Evolutionary conservation across 1,140 invertebrate genomes (phyloP), one percentile per base, ranked within the genome.

Genomic region (Drosophila chauvacae): DNA sequence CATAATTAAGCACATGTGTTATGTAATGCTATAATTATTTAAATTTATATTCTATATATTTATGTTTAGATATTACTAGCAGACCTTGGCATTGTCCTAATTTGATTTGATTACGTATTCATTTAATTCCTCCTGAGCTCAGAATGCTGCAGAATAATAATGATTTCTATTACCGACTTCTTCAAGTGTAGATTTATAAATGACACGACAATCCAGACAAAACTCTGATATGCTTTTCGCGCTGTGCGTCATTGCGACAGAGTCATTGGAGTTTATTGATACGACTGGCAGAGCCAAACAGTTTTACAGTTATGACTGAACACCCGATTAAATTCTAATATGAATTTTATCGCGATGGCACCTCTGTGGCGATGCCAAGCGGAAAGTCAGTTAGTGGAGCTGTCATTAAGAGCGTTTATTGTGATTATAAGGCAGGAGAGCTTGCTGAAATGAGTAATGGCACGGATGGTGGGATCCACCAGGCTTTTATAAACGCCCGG

Each of bases 241-340:
- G 1, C 33, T 39, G 42, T 71, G 44, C 45, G 47, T 59, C 30
- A 72, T 50, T 30, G 42, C 9, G 69, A 72, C 37, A 72, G 69
- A 71, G 69, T 50, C 80, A 79, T 82, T 78, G 70, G 78, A 56
- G 63, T 88, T 84, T 88, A 84, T 84, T 66, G 83, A 82, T 69
- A 77, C 70, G 57, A 73, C 62, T 74, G 60, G 72, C 61, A 68
- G 57, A 80, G 77, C 60, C 63, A 55, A 68, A 77, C 69, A 72
- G 75, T 80, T 81, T 90, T 74, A 84, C 60, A 80, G 64, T 83
- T 84, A 80, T 70, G 59, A 61, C 85, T 74, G 79, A 88, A 88
- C 84, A 88, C 68, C 71, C 84, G 80, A 87, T 87, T 87, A 84
- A 87, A 80, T 84, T 80, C 84, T 87, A 87, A 87, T 87, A 80